These are phyloP conservation scores for Chymomyza fuscimana DNA, from an alignment of 2,888 invertebrate species.

Conservation along the genomic window DNA sequence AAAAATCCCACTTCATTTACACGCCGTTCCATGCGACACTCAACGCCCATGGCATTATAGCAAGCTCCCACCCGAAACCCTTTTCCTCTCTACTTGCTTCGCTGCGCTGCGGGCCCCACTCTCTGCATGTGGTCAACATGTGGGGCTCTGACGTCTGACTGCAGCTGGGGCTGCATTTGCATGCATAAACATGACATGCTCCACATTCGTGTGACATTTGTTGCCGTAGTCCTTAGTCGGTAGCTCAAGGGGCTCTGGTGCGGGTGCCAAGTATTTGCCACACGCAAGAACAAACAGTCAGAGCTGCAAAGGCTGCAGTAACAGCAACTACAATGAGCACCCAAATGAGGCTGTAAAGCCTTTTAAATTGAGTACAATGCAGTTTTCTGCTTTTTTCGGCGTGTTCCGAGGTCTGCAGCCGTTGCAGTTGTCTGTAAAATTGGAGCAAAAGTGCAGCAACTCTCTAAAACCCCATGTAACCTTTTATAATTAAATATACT, in stretches of 20 bases:
- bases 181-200: constrained; percentile 66
- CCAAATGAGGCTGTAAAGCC: constrained; percentile 40
- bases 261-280: constrained; percentile 43
- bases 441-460: constrained; percentile 16
- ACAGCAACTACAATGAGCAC: constrained; percentile 6
- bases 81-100: neutral
- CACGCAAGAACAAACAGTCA: constrained; percentile 42
- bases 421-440: neutral
- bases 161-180: constrained; percentile 43
- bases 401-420: constrained; percentile 28
- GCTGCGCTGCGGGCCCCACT: neutral
- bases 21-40: constrained; percentile 26
- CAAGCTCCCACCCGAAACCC: neutral
- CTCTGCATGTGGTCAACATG: constrained; percentile 63
- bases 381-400: constrained; percentile 46
- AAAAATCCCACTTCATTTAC: constrained; percentile 29
- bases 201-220: constrained; percentile 67
- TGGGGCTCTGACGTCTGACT: constrained; percentile 16
- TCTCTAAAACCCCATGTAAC: neutral
- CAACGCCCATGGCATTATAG: constrained; percentile 8
- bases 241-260: neutral
- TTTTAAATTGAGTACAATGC: constrained; percentile 42
- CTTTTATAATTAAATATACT: neutral
- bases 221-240: neutral
- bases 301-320: constrained; percentile 7